Percentiles rank a stretch among this genome's conserved stretches.
Evolutionary conservation across 2,113 vertebrate species (phyloP).

Genomic region (Pangasianodon hypophthalmus): DNA sequence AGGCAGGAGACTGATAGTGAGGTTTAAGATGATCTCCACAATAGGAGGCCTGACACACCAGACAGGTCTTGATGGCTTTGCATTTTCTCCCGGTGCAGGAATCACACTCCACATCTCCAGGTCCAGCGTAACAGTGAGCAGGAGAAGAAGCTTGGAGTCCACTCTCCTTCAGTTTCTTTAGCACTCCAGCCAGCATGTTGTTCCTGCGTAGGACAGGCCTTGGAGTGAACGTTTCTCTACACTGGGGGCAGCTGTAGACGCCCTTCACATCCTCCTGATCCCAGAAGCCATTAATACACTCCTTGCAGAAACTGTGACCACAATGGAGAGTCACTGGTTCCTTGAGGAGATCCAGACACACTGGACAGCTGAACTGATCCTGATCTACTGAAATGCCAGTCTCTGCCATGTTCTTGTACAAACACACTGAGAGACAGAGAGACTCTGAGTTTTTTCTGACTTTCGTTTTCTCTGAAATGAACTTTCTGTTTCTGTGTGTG

Average conservation of each 20-base stretch:
- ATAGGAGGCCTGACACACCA: no score
- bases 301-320: neutral
- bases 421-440: neutral
- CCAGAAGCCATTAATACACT: neutral
- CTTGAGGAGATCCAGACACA: neutral
- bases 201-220: neutral
- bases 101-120: conserved; percentile 4
- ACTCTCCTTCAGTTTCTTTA: neutral
- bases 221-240: neutral
- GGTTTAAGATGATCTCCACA: no score
- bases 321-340: neutral
- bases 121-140: neutral
- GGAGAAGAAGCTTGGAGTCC: neutral
- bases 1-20: no score
- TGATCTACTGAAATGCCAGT: neutral
- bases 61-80: no score
- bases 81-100: neutral
- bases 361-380: neutral
- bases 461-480: neutral
- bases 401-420: neutral
- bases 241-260: neutral
- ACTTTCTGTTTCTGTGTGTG: neutral
- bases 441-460: neutral
- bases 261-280: neutral
- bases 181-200: neutral